phyloP scores from a whole-genome alignment of 1,140 invertebrate species.

The Brachionus calyciflorus region DNA sequence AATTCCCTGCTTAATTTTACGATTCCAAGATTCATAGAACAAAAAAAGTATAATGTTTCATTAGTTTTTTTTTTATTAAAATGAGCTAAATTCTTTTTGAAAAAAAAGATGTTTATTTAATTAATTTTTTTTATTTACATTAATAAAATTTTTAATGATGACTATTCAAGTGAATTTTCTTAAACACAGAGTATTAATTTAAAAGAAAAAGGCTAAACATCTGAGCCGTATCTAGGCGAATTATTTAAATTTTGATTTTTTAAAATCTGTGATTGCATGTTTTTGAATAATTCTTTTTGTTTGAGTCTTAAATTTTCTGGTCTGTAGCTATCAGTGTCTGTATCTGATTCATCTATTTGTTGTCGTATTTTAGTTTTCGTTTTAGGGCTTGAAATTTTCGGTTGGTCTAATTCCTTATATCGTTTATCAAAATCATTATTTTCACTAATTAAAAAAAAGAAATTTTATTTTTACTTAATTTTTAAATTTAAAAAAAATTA shows the following conservation, averaged over 20 bases:
- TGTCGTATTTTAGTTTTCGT: background rate
- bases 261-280: background rate
- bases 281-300: background rate
- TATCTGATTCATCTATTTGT: background rate
- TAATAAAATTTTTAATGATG: too few relatives aligned
- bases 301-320: conserved; percentile 14
- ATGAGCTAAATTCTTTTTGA: too few relatives aligned
- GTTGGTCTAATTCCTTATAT: too few relatives aligned
- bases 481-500: background rate
- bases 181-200: too few relatives aligned
- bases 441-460: background rate
- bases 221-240: background rate
- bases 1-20: background rate
- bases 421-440: background rate
- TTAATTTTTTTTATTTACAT: too few relatives aligned
- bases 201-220: conserved; percentile 1
- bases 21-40: conserved; percentile 14
- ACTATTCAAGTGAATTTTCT: too few relatives aligned
- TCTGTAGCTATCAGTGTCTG: background rate
- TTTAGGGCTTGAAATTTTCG: too few relatives aligned
- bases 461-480: background rate
- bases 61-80: too few relatives aligned
- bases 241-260: background rate
- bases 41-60: background rate
- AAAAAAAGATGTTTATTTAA: too few relatives aligned